Evolutionary conservation across 2,888 invertebrate species (phyloP), one percentile per base, ranked within the genome.

Genomic region (Leptinotarsa juncta): DNA sequence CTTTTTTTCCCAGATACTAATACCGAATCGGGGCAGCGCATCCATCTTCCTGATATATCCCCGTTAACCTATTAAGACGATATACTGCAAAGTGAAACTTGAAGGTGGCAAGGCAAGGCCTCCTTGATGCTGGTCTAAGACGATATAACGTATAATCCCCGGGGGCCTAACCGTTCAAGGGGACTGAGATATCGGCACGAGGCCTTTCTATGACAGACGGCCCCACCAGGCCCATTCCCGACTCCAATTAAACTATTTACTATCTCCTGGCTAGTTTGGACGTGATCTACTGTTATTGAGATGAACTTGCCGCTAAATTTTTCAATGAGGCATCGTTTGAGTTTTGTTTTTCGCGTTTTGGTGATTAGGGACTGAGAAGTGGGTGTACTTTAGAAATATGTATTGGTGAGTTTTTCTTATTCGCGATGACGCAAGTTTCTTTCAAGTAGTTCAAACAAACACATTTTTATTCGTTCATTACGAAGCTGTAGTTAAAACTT

Each of bases 11-110:
- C 62, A 42, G 62, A 62, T 42, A 62, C 62, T 62, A 23, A 60
- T 62, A 42, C 32, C n/a, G 62, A 62, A 32, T 62, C 32, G 42
- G 62, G 62, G 42, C 62, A 32, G n/a, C 65, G 65, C 48, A 71
- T 66, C 60, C 50, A 66, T 72, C 57, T 60, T 62, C 60, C 67
- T 18, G 51, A 55, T 72, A 67, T 70, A 73, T 72, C 71, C 81
- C 82, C 78, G 81, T 81, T 82, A 82, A 82, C 83, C 84, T 83
- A 84, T 83, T 84, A 84, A 82, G 82, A 82, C 82, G 83, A 84
- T 84, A 84, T 84, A 84, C 83, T 84, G 84, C 84, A 84, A 84
- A 84, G 83, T 84, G 84, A 84, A 83, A 83, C 81, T 82, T 81
- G 79, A 80, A 82, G 81, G 81, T 81, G 81, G 77, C 71, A 72